Evolutionary conservation across 92 coral and sea anemone genomes (phyloP), one percentile per base, ranked within the genome.

Genomic region (Ricordea florida): DNA sequence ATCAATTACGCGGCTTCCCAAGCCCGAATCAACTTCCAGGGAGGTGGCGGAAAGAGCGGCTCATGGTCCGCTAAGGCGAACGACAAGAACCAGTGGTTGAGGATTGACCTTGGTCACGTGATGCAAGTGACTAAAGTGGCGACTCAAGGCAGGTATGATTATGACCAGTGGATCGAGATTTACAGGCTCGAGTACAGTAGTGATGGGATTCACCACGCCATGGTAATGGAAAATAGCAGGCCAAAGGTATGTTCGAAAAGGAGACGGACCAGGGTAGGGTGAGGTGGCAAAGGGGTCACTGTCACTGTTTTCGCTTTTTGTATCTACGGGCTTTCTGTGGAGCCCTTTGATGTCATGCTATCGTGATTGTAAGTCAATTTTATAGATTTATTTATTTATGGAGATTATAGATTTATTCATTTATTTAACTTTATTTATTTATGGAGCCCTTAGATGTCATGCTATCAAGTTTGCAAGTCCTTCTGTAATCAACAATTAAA

Each of bases 181-280:
- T 72, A 57, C 79, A 72, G 35, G 34, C 66, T 72, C 30, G 56
- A 66, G 11, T 58, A 72, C 47, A 57, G 79, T 16, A 21, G 40
- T 25, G 79, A 72, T 37, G 79, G 79, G 13, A 31, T 66, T 30
- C 73, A 66, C 57, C 49, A 59, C 57, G 46, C 53, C 15, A 59
- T 46, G 59, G 46, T 46, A 42, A 66, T 46, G 31, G 73, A 66
- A 29, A 66, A 48, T 24, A 66, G 73, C 34, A 45, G 46, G 23
- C 46, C 73, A 0, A 46, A 59, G 73, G 73, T 66, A 13, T 20
- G 73, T 7, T 44, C 1, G 51, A 44, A 31, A 28, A 13, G 9
- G 15, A 4, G 8, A 18, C n/a, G n/a, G n/a, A n/a, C n/a, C n/a
- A n/a, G n/a, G n/a, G n/a, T n/a, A n/a, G n/a, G n/a, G n/a, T n/a